Evolutionary conservation across 2,797 vertebrate species (phyloP), one percentile per base, ranked within the genome.

Genomic region (Tamandua tetradactyla): DNA sequence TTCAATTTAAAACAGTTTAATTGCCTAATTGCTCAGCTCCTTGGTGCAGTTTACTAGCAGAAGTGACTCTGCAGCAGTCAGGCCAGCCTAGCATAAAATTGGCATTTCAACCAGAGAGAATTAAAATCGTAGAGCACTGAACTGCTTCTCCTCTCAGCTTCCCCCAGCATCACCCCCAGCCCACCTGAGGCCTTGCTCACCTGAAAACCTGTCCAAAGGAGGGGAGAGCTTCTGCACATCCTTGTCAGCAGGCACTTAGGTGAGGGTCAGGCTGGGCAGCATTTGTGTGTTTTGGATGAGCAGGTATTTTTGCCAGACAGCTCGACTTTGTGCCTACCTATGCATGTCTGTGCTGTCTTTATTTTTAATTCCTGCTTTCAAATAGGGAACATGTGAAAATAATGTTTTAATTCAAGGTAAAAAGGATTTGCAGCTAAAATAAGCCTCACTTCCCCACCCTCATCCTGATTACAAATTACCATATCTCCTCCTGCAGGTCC

Each of bases 51-150:
- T 98, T 98, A 99, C 99, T 99, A 99, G 98, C 98, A 99, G 98
- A 99, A 99, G 98, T 98, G 98, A 98, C 99, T 98, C 98, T 97
- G 98, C 98, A 97, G 98, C 98, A 98, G 98, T 98, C 98, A 97
- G 98, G 98, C 98, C 98, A 99, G 98, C 98, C 98, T 98, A 98
- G 98, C 99, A 99, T 98, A 99, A 99, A 99, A 99, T 98, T 99
- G 99, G 98, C 98, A 98, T 98, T 98, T 98, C 98, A 98, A 98
- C 98, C 98, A 98, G 98, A 98, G 98, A 98, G 98, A 99, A 99
- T 99, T 99, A 98, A 98, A 98, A 98, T 98, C 97, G 98, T 98
- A 98, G 98, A 98, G 98, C 98, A 98, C 97, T 89, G 98, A 98
- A 98, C 97, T 95, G 98, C 97, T 98, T 98, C 98, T 94, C 98